A percentile compares a stretch with the other conserved stretches of the same genome.
Conservation (phyloP, 2,797 vertebrate genomes). For the Acipenser oxyrinchus region DNA sequence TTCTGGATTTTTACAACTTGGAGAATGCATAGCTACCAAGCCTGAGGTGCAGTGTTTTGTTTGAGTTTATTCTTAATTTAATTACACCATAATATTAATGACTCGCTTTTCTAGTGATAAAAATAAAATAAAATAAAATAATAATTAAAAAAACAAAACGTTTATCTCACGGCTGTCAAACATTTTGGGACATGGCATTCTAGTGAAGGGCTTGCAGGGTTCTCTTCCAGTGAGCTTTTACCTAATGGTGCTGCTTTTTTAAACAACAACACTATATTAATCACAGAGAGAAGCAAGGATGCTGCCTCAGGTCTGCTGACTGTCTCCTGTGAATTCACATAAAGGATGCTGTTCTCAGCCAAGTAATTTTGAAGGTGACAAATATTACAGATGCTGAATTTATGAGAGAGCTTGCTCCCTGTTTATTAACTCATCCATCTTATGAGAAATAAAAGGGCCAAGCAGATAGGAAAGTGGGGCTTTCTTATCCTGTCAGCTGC, state of each 20-base stretch:
- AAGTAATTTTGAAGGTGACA: constrained; percentile 55
- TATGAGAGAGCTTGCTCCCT: constrained; percentile 50
- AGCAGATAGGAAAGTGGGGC: constrained; percentile 34
- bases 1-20: no score
- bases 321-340: constrained; percentile 44
- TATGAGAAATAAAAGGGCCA: constrained; percentile 51
- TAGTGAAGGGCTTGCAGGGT: background rate
- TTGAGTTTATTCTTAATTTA: no score
- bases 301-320: constrained; percentile 29
- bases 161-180: no score
- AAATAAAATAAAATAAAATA: no score
- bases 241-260: constrained; percentile 33
- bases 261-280: constrained; percentile 41
- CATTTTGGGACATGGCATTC: background rate
- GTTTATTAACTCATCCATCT: constrained; percentile 65
- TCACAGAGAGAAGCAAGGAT: constrained; percentile 34
- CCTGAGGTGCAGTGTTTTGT: no score
- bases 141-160: no score
- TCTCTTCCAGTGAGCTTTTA: constrained; percentile 27
- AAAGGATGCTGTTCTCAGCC: constrained; percentile 50
- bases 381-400: constrained; percentile 61
- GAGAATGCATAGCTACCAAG: no score
- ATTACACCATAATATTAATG: no score
- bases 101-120: no score
- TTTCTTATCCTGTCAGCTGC: constrained; percentile 48